phyloP scores from a whole-genome alignment of 1,140 invertebrate genomes.

The Mamestra configurata region DNA sequence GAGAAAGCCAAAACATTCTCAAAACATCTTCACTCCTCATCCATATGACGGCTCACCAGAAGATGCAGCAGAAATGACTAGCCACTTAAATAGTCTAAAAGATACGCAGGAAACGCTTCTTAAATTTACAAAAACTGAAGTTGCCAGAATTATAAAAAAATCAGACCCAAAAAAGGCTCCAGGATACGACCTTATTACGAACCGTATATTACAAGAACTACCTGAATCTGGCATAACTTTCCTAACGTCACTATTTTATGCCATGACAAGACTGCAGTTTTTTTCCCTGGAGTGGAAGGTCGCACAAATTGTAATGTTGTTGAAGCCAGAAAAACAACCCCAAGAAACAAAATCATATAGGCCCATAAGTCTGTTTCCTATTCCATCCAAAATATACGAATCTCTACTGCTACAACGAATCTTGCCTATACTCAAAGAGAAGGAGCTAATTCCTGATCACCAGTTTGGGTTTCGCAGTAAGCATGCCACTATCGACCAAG shows the following conservation, averaged over 20 bases:
- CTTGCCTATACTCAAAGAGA: neutral
- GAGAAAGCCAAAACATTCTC: no score
- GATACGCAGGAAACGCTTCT: no score
- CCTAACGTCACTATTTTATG: neutral
- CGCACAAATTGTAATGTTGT: neutral
- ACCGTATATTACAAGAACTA: neutral
- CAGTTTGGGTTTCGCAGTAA: no score
- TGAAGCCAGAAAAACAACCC: neutral
- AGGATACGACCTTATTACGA: neutral
- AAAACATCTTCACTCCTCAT: slow-evolving; percentile 1
- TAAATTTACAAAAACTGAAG: no score
- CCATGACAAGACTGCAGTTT: neutral
- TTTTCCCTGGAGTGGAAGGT: neutral
- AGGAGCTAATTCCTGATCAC: no score
- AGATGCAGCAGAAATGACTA: no score
- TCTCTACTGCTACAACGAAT: slow-evolving; percentile 16
- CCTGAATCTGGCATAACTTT: neutral
- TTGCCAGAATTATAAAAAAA: no score
- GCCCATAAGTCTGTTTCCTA: slow-evolving; percentile 48
- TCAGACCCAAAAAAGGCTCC: neutral
- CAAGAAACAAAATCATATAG: slow-evolving; percentile 49
- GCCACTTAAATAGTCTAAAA: no score
- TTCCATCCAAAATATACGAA: slow-evolving; percentile 47
- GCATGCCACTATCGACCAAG: no score
- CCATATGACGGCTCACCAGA: slow-evolving; percentile 15